Percentiles rank a stretch among this genome's conserved stretches.
These are phyloP conservation scores for Hylomyscus alleni DNA, from an alignment of 2,797 vertebrate genomes.

Conservation along the genomic window DNA sequence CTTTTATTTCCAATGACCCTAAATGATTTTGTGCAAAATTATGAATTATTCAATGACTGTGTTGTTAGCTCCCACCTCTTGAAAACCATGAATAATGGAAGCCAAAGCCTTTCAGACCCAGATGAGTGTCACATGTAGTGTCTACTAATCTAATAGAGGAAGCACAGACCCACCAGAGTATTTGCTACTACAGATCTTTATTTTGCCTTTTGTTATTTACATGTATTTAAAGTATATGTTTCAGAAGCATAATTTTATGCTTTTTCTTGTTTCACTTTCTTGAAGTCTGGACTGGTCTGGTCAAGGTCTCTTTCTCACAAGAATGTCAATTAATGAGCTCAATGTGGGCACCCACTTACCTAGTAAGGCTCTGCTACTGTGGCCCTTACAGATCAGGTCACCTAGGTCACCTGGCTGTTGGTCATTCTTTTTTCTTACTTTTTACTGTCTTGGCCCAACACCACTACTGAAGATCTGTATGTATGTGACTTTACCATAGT, in stretches of 20 bases:
- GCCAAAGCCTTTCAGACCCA: not conserved
- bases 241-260: slow-evolving; percentile 85
- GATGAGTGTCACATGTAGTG: not conserved
- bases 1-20: slow-evolving; percentile 82
- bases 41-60: slow-evolving; percentile 86
- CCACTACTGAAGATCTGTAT: not conserved
- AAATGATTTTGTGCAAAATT: slow-evolving; percentile 86
- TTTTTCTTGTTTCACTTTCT: slow-evolving; percentile 83
- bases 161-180: slow-evolving; percentile 84
- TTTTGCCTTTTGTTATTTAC: slow-evolving; percentile 81
- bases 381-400: not conserved
- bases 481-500: not conserved
- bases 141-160: slow-evolving; percentile 77
- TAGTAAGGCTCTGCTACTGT: slow-evolving; percentile 33
- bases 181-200: slow-evolving; percentile 86
- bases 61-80: slow-evolving; percentile 70
- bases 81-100: slow-evolving; percentile 78
- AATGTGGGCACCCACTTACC: not conserved
- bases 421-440: not conserved
- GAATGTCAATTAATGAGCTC: slow-evolving; percentile 84
- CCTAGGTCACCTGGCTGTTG: not conserved
- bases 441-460: not conserved
- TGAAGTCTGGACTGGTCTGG: slow-evolving; percentile 83
- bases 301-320: slow-evolving; percentile 87
- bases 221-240: slow-evolving; percentile 84